Evolutionary conservation across 2,113 vertebrate genomes (phyloP), one percentile per base, ranked within the genome.

Genomic region (Aramus guarauna): DNA sequence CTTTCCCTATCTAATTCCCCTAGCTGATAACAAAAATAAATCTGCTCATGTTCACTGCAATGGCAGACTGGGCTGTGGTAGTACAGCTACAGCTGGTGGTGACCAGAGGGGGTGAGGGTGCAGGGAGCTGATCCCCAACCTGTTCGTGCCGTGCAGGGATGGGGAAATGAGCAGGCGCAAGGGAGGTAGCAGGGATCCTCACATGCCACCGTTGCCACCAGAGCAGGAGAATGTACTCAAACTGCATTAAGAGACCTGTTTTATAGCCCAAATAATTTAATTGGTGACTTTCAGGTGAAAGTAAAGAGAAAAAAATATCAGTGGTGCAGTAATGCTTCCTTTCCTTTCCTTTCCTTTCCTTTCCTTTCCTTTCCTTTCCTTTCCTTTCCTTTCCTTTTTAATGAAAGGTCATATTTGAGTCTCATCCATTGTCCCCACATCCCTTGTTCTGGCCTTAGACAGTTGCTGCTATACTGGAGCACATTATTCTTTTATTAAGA

Each of bases 61-160:
- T 0, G 12, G 8, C 14, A 32, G 26, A 15, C 21, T 62, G 55
- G 27, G 19, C 15, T 91, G 5, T 5, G 27, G 15, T 24, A 53
- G 39, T 2, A 15, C 6, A 50, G 29, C 24, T 50, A 22, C 1
- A 1, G 26, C 11, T 77, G 15, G 9, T 4, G 58, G 26, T 7
- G 34, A 15, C 37, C 13, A 67, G 18, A 53, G 22, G 36, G 21
- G 12, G n/a, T 76, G 16, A 59, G 20, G 34, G 15, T 41, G 6
- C 4, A 4, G 12, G 6, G 7, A 30, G 15, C 7, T 47, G 16
- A 43, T 73, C 14, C 48, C 15, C 4, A 0, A 9, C 32, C 37
- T 52, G 4, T 18, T 68, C 69, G 34, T 67, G 15, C 32, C 29
- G n/a, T 2, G 4, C 37, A 60, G 12, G 8, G 9, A 19, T 20